Conservation (phyloP, 2,888 invertebrate species). For the Drosophila paramelanica region DNA sequence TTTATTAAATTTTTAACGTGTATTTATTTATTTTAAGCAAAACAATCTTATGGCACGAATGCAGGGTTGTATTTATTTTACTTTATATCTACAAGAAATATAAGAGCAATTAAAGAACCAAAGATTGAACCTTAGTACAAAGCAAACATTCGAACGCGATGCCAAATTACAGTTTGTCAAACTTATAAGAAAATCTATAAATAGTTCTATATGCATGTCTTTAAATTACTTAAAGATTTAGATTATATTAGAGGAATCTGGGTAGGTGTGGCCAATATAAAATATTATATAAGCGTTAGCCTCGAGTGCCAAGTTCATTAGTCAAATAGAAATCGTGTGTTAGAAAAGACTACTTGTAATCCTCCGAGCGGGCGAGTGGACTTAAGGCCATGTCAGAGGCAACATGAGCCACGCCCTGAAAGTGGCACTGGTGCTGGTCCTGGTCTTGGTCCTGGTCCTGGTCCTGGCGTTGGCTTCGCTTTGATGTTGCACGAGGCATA, state of each 20-base stretch:
- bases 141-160: too few species aligned
- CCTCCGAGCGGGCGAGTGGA: conserved; percentile 1
- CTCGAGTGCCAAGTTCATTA: conserved; percentile 39
- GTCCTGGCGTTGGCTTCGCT: conserved; percentile 25
- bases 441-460: not conserved
- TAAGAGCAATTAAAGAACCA: too few species aligned
- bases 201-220: too few species aligned
- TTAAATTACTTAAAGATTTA: too few species aligned
- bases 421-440: not conserved
- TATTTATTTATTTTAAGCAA: too few species aligned
- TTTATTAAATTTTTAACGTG: too few species aligned
- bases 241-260: not conserved
- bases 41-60: too few species aligned
- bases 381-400: conserved; percentile 32
- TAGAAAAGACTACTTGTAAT: conserved; percentile 24
- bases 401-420: conserved; percentile 24
- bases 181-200: too few species aligned
- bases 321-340: conserved; percentile 48
- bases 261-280: not conserved
- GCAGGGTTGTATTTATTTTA: too few species aligned
- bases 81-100: too few species aligned
- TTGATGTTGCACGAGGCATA: conserved; percentile 61
- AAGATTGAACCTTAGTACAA: too few species aligned
- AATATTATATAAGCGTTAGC: not conserved
- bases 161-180: too few species aligned